A percentile compares a stretch with the other conserved stretches of the same genome.
These are phyloP conservation scores for Neolamprologus cancellatus DNA, from an alignment of 2,113 vertebrate species.

Conservation along the genomic window DNA sequence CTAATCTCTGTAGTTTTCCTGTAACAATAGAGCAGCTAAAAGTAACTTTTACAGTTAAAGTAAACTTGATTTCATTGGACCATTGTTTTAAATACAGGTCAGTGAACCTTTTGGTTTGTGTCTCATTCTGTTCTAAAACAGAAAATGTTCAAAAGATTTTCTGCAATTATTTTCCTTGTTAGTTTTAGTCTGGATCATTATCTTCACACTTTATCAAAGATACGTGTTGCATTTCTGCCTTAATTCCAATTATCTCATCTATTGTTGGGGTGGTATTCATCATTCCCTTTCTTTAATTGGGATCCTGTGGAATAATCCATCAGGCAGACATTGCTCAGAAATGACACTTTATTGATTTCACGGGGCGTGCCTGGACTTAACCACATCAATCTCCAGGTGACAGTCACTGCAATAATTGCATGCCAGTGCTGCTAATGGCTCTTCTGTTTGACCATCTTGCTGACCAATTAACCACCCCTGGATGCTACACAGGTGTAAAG, in stretches of 20 bases:
- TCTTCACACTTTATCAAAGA: conserved; percentile 37
- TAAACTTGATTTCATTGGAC: background rate
- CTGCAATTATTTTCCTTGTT: background rate
- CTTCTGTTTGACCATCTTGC: conserved; percentile 41
- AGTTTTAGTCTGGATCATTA: background rate
- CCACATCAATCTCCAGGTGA: conserved; percentile 60
- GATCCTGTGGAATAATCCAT: conserved; percentile 63
- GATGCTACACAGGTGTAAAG: conserved; percentile 16
- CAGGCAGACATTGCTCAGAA: conserved; percentile 40
- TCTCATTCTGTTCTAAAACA: background rate
- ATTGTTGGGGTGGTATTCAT: conserved; percentile 53
- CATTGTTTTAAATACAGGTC: background rate
- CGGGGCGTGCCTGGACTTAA: conserved; percentile 28
- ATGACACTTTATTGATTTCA: conserved; percentile 70
- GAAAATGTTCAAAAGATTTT: background rate
- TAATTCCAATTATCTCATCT: conserved; percentile 49
- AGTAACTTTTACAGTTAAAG: background rate
- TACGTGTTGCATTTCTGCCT: conserved; percentile 10
- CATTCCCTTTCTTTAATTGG: conserved; percentile 57
- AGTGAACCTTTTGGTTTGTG: background rate
- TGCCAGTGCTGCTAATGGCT: conserved; percentile 46
- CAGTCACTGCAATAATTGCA: conserved; percentile 49
- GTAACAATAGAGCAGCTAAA: background rate
- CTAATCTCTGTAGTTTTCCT: background rate
- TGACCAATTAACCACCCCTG: conserved; percentile 36